Evolutionary conservation across 2,113 vertebrate species (phyloP).

Genomic region (Lucifuga dentata): DNA sequence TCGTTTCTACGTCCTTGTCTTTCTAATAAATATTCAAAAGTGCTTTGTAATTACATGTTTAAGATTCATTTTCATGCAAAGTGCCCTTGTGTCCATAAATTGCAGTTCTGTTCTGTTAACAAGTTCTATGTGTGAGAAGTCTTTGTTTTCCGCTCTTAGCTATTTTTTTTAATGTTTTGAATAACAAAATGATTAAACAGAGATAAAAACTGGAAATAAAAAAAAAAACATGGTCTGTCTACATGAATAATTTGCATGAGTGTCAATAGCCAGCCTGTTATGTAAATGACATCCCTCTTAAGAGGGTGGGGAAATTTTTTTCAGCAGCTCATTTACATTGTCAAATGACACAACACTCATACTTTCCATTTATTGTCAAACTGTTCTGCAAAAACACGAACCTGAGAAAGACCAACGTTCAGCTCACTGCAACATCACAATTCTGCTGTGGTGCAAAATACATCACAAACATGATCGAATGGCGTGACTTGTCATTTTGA

Average conservation of each 20-base stretch:
- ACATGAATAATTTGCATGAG: constrained; percentile 64
- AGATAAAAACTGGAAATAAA: constrained; percentile 19
- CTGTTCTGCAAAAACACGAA: constrained; percentile 46
- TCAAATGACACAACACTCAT: constrained; percentile 80
- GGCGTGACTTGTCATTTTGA: constrained; percentile 52
- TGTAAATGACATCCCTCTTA: constrained; percentile 79
- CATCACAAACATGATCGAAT: constrained; percentile 43
- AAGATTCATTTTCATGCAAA: constrained; percentile 68
- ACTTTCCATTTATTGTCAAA: constrained; percentile 80
- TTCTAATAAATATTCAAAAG: constrained; percentile 73
- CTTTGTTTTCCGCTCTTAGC: not conserved
- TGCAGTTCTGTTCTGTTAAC: constrained; percentile 28
- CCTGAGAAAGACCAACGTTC: constrained; percentile 38
- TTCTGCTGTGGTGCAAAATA: not conserved
- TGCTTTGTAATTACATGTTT: constrained; percentile 62
- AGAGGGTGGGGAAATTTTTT: constrained; percentile 75
- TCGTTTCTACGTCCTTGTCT: constrained; percentile 63
- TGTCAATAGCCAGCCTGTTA: constrained; percentile 72
- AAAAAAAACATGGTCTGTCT: constrained; percentile 29
- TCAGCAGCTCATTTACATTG: constrained; percentile 79
- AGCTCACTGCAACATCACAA: constrained; percentile 3
- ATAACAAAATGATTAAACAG: constrained; percentile 8
- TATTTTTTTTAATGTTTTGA: constrained; percentile 15
- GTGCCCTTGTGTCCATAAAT: constrained; percentile 52
- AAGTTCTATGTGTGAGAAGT: constrained; percentile 32